Evolutionary conservation across 2,888 invertebrate species (phyloP), one percentile per base, ranked within the genome.

Genomic region (Xylota sylvarum): DNA sequence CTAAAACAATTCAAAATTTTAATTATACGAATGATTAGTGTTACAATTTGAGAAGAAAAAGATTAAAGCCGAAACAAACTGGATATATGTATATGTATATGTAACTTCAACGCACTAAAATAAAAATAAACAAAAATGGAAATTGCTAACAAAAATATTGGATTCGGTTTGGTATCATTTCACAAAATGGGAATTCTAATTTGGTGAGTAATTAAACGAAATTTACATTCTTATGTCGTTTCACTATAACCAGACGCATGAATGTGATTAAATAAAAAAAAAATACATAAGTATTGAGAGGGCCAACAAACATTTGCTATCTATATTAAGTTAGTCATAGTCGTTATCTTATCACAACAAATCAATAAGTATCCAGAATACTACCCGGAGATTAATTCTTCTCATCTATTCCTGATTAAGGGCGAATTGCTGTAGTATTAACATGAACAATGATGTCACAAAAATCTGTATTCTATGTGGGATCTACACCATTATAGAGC

Each of bases 1-100:
- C 98, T 98, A 74, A 43, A 78, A 58, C 17, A 93, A 60, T 77
- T 43, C 1, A 7, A 67, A 60, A 56, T 32, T 14, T 17, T 76
- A 62, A 43, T 60, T 56, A 62, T 30, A 55, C 10, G 19, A 50
- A 48, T 27, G 12, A 12, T 5, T 10, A 70, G 6, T 17, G 56
- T 17, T 4, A 6, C 5, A n/a, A 62, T n/a, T n/a, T 27, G 17
- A 6, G 23, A 48, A 37, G 23, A 23, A 37, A n/a, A 37, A 74
- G 32, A 60, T 19, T 64, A 58, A 82, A 86, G 76, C 81, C 65
- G 58, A 77, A 85, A 85, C 69, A 81, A 85, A 85, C 52, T 62
- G 65, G 64, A 52, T 80, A 69, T 79, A 23, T 60, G 7, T 32
- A 52, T 80, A 69, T 79, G 14, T 60, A 4, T 32, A 27, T 55